Evolutionary conservation across 2,888 invertebrate genomes (phyloP).

Genomic region (Chorisops tibialis): DNA sequence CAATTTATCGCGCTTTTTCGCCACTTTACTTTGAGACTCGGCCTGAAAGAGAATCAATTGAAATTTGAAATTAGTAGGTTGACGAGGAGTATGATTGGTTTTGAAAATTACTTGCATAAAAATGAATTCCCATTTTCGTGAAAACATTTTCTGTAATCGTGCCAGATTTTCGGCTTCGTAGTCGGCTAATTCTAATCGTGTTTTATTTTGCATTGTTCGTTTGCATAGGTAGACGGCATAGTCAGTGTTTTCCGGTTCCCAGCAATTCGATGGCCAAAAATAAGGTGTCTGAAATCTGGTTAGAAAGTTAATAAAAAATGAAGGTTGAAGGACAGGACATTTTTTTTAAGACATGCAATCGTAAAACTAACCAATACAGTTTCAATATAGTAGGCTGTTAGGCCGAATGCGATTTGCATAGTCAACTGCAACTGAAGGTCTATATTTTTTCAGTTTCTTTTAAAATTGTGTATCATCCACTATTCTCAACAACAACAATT

Average conservation of each 20-base stretch:
- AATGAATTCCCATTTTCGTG: constrained; percentile 99
- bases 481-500: too few relatives aligned
- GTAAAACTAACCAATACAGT: too few relatives aligned
- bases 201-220: constrained; percentile 99
- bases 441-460: too few relatives aligned
- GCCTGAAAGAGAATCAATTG: constrained; percentile 41
- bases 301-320: too few relatives aligned
- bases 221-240: constrained; percentile 99
- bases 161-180: constrained; percentile 99
- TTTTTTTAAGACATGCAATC: too few relatives aligned
- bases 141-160: constrained; percentile 97
- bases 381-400: too few relatives aligned
- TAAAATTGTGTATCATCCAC: too few relatives aligned
- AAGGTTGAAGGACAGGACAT: too few relatives aligned
- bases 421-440: too few relatives aligned
- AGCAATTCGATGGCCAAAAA: constrained; percentile 99
- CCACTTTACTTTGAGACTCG: constrained; percentile 75
- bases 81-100: not conserved
- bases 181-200: constrained; percentile 93
- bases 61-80: not conserved
- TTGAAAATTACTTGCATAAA: constrained; percentile 81
- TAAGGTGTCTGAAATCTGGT: constrained; percentile 91
- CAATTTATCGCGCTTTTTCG: constrained; percentile 96
- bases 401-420: too few relatives aligned
- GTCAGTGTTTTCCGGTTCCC: constrained; percentile 99